These are phyloP conservation scores for Iguana delicatissima DNA, from an alignment of 2,797 vertebrate species.

Conservation along the genomic window DNA sequence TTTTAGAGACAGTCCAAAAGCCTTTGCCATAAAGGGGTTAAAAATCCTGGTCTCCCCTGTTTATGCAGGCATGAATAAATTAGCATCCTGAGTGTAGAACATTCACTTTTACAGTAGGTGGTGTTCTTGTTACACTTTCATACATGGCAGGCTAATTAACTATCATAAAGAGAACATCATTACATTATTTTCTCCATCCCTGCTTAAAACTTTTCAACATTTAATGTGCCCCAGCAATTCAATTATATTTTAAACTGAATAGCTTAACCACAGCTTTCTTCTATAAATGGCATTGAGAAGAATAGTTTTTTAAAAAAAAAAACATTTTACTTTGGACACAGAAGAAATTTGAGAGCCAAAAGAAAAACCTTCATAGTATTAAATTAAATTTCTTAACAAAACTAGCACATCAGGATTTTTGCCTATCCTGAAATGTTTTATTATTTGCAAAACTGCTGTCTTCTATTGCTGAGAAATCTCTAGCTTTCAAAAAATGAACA, in stretches of 20 bases:
- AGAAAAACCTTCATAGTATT: slow-evolving; percentile 44
- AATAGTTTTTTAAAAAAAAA: slow-evolving; percentile 12
- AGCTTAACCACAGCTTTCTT: slow-evolving; percentile 66
- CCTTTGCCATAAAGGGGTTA: slow-evolving; percentile 74
- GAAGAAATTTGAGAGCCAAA: slow-evolving; percentile 57
- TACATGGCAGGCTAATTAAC: slow-evolving; percentile 85
- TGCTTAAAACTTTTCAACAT: slow-evolving; percentile 78
- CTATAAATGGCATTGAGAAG: slow-evolving; percentile 39
- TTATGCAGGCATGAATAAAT: slow-evolving; percentile 74
- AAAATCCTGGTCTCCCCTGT: slow-evolving; percentile 59
- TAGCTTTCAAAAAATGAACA: slow-evolving; percentile 14
- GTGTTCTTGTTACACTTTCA: slow-evolving; percentile 88
- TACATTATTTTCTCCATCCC: slow-evolving; percentile 78
- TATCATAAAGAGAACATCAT: slow-evolving; percentile 81
- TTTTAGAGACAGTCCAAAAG: slow-evolving; percentile 58
- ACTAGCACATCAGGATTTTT: slow-evolving; percentile 15
- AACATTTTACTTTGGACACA: slow-evolving; percentile 53
- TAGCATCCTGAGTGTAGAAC: slow-evolving; percentile 81
- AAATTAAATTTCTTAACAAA: slow-evolving; percentile 53
- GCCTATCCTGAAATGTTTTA: neutral
- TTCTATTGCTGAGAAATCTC: slow-evolving; percentile 3
- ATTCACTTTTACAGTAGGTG: slow-evolving; percentile 87
- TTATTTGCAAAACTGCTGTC: slow-evolving; percentile 21
- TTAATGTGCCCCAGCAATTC: slow-evolving; percentile 79
- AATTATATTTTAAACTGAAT: slow-evolving; percentile 76